Base-by-base conservation (phyloP, 2,888 invertebrate species). In the Amphipoea lucens region DNA sequence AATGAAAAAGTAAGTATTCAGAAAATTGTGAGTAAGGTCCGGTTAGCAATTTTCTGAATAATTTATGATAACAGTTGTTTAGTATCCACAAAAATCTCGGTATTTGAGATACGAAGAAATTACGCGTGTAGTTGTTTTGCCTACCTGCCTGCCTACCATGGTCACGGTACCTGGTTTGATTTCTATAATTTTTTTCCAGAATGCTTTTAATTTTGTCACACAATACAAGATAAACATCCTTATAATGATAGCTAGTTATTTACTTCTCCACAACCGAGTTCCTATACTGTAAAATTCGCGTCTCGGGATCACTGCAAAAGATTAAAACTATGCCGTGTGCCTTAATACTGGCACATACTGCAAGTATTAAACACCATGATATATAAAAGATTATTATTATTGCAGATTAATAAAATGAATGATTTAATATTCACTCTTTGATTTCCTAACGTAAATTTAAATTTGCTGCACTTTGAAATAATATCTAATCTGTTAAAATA, bases 151-250 rank as follows among this genome's bases (percentile, higher is more conserved):
- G n/a, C n/a, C n/a, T n/a, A n/a, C n/a, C 51, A 20, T 79, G 6
- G 20, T 45, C 14, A 29, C 17, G 4, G 17, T n/a, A 29, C 36
- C n/a, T 9, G 7, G n/a, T 36, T 57, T 40, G 57, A 29, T 66
- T 51, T 54, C 9, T 54, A 14, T 45, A 63, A 68, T 20, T 57
- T 57, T 36, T 36, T 63, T 57, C 17, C 6, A 54, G 54, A 48
- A 63, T n/a, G 63, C 23, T 63, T 82, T 57, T 29, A 69, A 69
- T 82, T 68, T 69, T 76, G 76, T 82, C 68, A 82, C 82, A 68
- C 48, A 82, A 29, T 42, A 40, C 40, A 42, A 62, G 9, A 62
- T 62, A 60, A 42, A 72, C n/a, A 51, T 54, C 3, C 20, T 23
- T 68, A 71, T 5, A 73, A 36, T 60, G 3, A 60, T 36, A 48